Base-by-base conservation (phyloP, 2,888 invertebrate species). In the Cylindroiulus punctatus region DNA sequence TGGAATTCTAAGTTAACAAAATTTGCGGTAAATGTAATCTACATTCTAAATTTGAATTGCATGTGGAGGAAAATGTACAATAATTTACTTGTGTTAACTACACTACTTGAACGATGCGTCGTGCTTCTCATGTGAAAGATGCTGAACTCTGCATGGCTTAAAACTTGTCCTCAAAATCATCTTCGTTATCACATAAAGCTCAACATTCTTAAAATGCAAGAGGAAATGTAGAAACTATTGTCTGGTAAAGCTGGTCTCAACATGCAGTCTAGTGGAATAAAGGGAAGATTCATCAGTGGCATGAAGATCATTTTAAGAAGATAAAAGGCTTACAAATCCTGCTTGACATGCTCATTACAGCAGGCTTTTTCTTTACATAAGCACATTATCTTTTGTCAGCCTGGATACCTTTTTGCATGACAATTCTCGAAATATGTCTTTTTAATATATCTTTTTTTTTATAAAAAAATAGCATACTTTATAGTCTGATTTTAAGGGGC, bases 301-400 rank as follows among this genome's bases (percentile, higher is more conserved):
- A 65, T 26, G 65, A 65, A 65, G 65, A 65, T 65, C 65, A 65
- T 65, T 65, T 65, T 65, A n/a, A 65, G 65, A 65, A 65, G 65
- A 65, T 65, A 65, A 65, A 65, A 65, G 65, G 65, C 22, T 65
- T 65, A 26, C 22, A 65, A 65, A 65, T 65, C 65, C 65, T 10
- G 26, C 26, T 26, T 65, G 65, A 65, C 65, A 65, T 65, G 65
- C 65, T 65, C 65, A 65, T 65, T 65, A 65, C 26, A 65, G 26
- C 65, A 26, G 12, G 65, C 65, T 65, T 65, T 65, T 65, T 65
- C 65, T 65, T 26, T 65, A 65, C 26, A 65, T 26, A 26, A 65
- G 65, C 65, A 65, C 65, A 65, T 65, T 65, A 65, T 65, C 65
- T 65, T 65, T 65, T 65, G 65, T 65, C 65, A 26, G 26, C 26